These are phyloP conservation scores for Homarus gammarus DNA, from an alignment of 2,888 invertebrate genomes.

Conservation along the genomic window DNA sequence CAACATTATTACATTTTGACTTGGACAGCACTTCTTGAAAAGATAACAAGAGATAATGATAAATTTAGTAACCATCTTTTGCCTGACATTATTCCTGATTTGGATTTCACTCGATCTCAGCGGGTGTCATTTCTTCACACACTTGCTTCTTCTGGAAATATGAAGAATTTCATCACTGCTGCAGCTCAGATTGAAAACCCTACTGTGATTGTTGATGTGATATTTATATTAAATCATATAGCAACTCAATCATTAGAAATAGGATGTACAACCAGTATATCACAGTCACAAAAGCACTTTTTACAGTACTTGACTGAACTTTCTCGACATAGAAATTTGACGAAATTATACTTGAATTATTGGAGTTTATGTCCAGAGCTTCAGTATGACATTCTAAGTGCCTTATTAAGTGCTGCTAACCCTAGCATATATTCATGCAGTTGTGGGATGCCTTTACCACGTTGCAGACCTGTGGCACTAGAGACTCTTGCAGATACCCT, in stretches of 20 bases:
- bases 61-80: constrained; percentile 14
- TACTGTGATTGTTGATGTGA: constrained; percentile 61
- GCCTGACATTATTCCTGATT: constrained; percentile 60
- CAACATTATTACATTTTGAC: constrained; percentile 40
- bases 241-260: constrained; percentile 17
- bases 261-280: neutral
- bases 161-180: constrained; percentile 49
- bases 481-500: constrained; percentile 24
- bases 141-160: constrained; percentile 37
- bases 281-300: constrained; percentile 33
- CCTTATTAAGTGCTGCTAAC: constrained; percentile 29
- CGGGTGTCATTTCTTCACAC: constrained; percentile 47
- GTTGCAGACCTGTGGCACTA: neutral
- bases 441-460: constrained; percentile 61
- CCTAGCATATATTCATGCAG: constrained; percentile 31
- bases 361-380: constrained; percentile 64
- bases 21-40: constrained; percentile 61
- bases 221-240: constrained; percentile 51
- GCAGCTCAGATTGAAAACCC: constrained; percentile 51
- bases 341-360: constrained; percentile 37
- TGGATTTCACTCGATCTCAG: constrained; percentile 68
- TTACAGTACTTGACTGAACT: constrained; percentile 53
- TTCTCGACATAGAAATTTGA: constrained; percentile 28
- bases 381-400: constrained; percentile 68
- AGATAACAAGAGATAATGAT: constrained; percentile 39